Conservation (phyloP, 37 sponge, comb jelly and placozoan species). For the Bolinopsis microptera region DNA sequence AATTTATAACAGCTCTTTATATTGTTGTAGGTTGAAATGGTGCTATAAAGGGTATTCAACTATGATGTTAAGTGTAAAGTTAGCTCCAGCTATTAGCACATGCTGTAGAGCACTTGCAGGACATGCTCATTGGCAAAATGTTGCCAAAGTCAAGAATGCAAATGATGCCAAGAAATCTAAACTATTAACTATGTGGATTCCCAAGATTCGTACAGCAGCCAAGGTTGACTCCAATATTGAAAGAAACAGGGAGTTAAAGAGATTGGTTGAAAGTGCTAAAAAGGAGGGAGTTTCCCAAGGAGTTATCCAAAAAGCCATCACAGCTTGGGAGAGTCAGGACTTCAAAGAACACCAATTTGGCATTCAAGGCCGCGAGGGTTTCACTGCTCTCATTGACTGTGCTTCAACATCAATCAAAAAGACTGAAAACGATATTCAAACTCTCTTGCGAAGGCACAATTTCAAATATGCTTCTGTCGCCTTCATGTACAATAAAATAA, state of each 20-base stretch:
- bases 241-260: background rate
- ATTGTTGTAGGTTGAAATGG: too few species aligned
- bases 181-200: constrained; percentile 9
- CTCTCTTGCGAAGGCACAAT: constrained; percentile 24
- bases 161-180: background rate
- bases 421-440: constrained; percentile 38
- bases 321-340: constrained; percentile 14
- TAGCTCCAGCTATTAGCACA: background rate
- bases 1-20: too few species aligned
- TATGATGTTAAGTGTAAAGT: background rate
- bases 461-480: background rate
- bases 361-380: constrained; percentile 18
- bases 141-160: constrained; percentile 17
- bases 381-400: constrained; percentile 5
- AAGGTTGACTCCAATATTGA: background rate
- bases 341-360: constrained; percentile 45
- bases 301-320: background rate
- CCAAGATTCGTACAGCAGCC: background rate
- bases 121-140: constrained; percentile 66
- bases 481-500: background rate
- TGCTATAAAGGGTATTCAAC: too few species aligned
- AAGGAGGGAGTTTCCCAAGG: background rate
- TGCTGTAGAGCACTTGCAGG: constrained; percentile 49
- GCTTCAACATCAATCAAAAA: background rate
- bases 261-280: background rate